Conservation (phyloP, 2,797 vertebrate species). For the Lophius americanus region DNA sequence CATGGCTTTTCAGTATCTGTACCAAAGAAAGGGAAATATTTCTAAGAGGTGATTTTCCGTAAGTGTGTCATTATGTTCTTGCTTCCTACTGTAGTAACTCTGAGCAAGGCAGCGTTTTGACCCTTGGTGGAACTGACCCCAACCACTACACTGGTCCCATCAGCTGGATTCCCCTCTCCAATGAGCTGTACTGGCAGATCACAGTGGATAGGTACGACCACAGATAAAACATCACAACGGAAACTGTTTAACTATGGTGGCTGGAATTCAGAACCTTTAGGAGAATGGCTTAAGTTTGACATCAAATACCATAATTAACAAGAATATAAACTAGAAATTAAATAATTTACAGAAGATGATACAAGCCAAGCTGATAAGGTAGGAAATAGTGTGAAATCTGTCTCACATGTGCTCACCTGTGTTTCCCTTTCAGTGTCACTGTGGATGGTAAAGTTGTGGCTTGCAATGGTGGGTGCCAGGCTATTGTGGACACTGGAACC, state of each 20-base stretch:
- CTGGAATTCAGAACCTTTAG: no score
- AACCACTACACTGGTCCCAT: conserved; percentile 55
- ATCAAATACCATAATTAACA: no score
- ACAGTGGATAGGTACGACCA: conserved; percentile 56
- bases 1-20: background rate
- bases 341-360: no score
- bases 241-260: no score
- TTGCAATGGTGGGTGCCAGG: conserved; percentile 57
- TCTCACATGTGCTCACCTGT: background rate
- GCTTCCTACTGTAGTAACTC: conserved; percentile 34
- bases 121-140: conserved; percentile 58
- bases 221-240: background rate
- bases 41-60: background rate
- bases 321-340: no score
- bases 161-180: conserved; percentile 66
- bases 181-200: conserved; percentile 67
- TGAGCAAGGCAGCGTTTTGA: conserved; percentile 52
- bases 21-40: no score
- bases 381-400: background rate
- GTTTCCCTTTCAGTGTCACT: conserved; percentile 42
- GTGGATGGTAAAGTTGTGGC: conserved; percentile 59
- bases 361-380: no score
- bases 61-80: background rate
- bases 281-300: no score
- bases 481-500: conserved; percentile 66